Conservation (phyloP, 2,888 invertebrate species). For the Drosophila koepferae region DNA sequence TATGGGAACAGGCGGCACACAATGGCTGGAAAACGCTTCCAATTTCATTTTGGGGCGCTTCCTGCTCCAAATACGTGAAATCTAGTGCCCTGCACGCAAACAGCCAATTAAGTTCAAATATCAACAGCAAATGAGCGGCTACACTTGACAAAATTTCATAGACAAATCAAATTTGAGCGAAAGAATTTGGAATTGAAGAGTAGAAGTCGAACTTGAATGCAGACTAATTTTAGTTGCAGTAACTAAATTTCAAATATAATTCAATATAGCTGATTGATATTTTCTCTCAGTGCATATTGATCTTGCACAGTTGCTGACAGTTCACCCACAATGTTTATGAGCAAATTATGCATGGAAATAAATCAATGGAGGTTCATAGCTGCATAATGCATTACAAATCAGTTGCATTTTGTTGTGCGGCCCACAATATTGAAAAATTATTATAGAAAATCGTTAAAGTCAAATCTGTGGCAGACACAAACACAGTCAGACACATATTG, state of each 20-base stretch:
- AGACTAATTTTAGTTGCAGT: neutral
- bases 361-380: slow-evolving; percentile 68
- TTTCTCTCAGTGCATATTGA: slow-evolving; percentile 46
- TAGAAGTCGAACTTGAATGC: too few relatives aligned
- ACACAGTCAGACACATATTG: slow-evolving; percentile 4
- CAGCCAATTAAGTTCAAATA: slow-evolving; percentile 56
- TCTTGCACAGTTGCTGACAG: slow-evolving; percentile 67
- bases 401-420: slow-evolving; percentile 42
- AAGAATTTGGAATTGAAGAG: neutral
- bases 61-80: slow-evolving; percentile 75
- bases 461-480: slow-evolving; percentile 41
- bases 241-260: neutral
- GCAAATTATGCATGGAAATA: slow-evolving; percentile 70
- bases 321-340: slow-evolving; percentile 64
- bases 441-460: slow-evolving; percentile 68
- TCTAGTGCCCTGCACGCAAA: slow-evolving; percentile 71
- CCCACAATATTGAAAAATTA: slow-evolving; percentile 69
- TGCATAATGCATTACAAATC: slow-evolving; percentile 62
- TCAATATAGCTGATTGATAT: neutral
- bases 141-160: slow-evolving; percentile 1
- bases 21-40: slow-evolving; percentile 40
- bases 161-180: too few relatives aligned
- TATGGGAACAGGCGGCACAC: slow-evolving; percentile 61
- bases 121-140: slow-evolving; percentile 7
- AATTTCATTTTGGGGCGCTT: slow-evolving; percentile 64